These are phyloP conservation scores for Polydrusus tereticollis DNA, from an alignment of 2,888 invertebrate genomes.

Conservation along the genomic window DNA sequence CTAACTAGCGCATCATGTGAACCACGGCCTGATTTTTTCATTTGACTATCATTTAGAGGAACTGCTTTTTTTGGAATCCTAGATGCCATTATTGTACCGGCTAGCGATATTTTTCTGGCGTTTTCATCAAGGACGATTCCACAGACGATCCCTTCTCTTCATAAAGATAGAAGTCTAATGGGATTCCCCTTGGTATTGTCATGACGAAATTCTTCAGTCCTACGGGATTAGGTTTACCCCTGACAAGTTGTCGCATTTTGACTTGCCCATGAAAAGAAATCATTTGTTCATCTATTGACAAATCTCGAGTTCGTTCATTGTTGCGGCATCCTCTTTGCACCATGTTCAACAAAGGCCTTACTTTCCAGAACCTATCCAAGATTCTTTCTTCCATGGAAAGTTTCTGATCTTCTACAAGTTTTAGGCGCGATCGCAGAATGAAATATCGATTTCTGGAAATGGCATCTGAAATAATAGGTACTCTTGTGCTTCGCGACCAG, in stretches of 20 bases:
- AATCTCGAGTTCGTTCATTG: slow-evolving; percentile 41
- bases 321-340: slow-evolving; percentile 41
- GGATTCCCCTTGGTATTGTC: slow-evolving; percentile 51
- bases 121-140: slow-evolving; percentile 16
- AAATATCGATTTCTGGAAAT: slow-evolving; percentile 35
- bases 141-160: slow-evolving; percentile 22
- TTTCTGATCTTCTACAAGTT: slow-evolving; percentile 31
- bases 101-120: slow-evolving; percentile 45
- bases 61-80: slow-evolving; percentile 10
- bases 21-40: slow-evolving; percentile 24
- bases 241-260: slow-evolving; percentile 47
- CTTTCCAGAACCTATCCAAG: slow-evolving; percentile 48
- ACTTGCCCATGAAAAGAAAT: slow-evolving; percentile 54
- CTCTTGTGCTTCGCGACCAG: slow-evolving; percentile 29
- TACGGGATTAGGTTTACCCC: slow-evolving; percentile 52
- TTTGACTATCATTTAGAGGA: background rate
- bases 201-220: slow-evolving; percentile 55
- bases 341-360: slow-evolving; percentile 40
- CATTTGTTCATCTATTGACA: slow-evolving; percentile 55
- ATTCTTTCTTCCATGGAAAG: slow-evolving; percentile 25
- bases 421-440: slow-evolving; percentile 8
- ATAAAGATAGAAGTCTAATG: slow-evolving; percentile 53
- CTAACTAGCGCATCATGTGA: slow-evolving; percentile 14
- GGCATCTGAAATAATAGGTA: slow-evolving; percentile 29
- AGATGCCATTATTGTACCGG: slow-evolving; percentile 28